A percentile compares a stretch with the other conserved stretches of the same genome.
Conservation (phyloP, 1,140 invertebrate genomes). For the Daktulosphaira vitifoliae region DNA sequence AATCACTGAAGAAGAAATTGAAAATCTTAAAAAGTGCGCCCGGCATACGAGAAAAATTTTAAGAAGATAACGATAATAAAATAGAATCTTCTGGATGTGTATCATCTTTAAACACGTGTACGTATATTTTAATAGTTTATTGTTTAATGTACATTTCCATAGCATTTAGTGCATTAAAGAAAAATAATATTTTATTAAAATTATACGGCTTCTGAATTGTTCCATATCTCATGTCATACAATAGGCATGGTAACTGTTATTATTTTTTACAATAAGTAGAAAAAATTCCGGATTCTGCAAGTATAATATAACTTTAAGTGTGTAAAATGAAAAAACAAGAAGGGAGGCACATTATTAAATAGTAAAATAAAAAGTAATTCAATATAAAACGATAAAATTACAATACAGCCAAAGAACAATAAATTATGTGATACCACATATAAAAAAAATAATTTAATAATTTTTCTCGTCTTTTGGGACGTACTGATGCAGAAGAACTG, state of each 20-base stretch:
- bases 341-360: too few species aligned
- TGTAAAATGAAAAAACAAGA: too few species aligned
- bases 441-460: too few species aligned
- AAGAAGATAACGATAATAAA: not conserved
- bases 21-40: constrained; percentile 5
- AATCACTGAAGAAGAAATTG: constrained; percentile 30
- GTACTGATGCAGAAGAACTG: too few species aligned
- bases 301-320: not conserved
- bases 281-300: not conserved
- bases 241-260: constrained; percentile 6
- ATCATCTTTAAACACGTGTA: not conserved
- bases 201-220: not conserved
- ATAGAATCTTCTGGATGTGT: constrained; percentile 7
- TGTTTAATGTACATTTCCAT: too few species aligned
- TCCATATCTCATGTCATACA: not conserved
- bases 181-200: not conserved
- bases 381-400: too few species aligned
- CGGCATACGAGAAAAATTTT: not conserved
- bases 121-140: not conserved
- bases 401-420: too few species aligned
- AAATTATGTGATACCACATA: too few species aligned
- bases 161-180: too few species aligned
- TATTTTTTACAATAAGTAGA: not conserved
- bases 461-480: too few species aligned
- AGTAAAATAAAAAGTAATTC: too few species aligned